Evolutionary conservation across 2,888 invertebrate species (phyloP), one percentile per base, ranked within the genome.

Genomic region (Alloplasta piceator): DNA sequence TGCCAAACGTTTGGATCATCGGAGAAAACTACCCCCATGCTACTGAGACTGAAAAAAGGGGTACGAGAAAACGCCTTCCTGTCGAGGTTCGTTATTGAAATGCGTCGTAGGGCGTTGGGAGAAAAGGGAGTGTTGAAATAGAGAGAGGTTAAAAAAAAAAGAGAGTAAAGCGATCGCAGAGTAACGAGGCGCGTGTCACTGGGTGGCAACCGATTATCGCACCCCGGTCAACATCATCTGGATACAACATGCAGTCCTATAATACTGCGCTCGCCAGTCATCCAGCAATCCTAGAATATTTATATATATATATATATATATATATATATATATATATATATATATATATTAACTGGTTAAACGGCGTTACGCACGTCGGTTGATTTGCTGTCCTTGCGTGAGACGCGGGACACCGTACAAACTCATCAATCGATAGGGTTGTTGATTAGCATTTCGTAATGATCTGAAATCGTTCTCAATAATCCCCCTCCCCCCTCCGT

Each of bases 371-470:
- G 87, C 87, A 85, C 81, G 80, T 82, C 83, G 86, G 83, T 73
- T 68, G 74, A 78, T 72, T 43, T 16, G 38, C 63, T 55, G 38
- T 80, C 82, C 83, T 85, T 80, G 82, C 81, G 82, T 81, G 85
- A 36, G 14, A 58, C 75, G 79, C 84, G 87, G 87, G 79, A 87
- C 87, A 85, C 79, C 86, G 82, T 86, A 85, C 86, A 88, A 86
- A 86, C 86, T 87, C 88, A 91, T 91, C 90, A 90, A 91, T 90
- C 88, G 86, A 77, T 83, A 86, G 86, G 85, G 85, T 83, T 83
- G 79, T 82, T 86, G 87, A 91, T 92, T 92, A 91, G 90, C 92
- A 92, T 92, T 89, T 88, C 85, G 88, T 91, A 92, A 92, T 91
- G 91, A 91, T 88, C 86, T 83, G 58, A 63, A 75, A 80, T 71